Evolutionary conservation across 2,113 vertebrate genomes (phyloP).

Genomic region (Spea bombifrons): DNA sequence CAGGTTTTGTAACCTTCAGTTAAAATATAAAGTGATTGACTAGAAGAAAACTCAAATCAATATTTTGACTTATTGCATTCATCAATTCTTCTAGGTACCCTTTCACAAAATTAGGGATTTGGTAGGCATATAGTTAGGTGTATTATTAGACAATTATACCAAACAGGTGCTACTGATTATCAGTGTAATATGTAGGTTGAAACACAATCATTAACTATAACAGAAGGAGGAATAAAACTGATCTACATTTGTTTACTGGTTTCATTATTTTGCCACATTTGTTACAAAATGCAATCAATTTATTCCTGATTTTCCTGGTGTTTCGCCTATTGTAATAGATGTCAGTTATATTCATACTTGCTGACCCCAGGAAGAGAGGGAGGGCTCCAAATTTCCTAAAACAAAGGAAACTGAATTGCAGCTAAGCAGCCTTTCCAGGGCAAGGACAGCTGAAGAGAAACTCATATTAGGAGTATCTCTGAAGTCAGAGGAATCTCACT

Average conservation of each 20-base stretch:
- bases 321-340: not conserved
- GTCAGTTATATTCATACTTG: conserved; percentile 21
- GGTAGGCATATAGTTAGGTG: no score
- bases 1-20: no score
- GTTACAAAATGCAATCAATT: not conserved
- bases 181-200: no score
- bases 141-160: no score
- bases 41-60: no score
- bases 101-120: no score
- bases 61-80: no score
- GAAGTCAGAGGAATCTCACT: not conserved
- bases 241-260: not conserved
- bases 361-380: conserved; percentile 40
- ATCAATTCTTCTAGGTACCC: no score
- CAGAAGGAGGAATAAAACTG: not conserved
- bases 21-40: no score
- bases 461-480: not conserved
- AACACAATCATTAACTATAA: no score
- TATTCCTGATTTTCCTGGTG: not conserved
- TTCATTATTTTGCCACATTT: not conserved
- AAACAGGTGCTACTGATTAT: no score
- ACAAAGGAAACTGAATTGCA: conserved; percentile 32
- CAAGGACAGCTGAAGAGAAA: conserved; percentile 12
- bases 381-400: conserved; percentile 33
- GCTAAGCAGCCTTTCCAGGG: conserved; percentile 35